Evolutionary conservation across 1,140 invertebrate genomes (phyloP).

Genomic region (Pogonus chalceus): DNA sequence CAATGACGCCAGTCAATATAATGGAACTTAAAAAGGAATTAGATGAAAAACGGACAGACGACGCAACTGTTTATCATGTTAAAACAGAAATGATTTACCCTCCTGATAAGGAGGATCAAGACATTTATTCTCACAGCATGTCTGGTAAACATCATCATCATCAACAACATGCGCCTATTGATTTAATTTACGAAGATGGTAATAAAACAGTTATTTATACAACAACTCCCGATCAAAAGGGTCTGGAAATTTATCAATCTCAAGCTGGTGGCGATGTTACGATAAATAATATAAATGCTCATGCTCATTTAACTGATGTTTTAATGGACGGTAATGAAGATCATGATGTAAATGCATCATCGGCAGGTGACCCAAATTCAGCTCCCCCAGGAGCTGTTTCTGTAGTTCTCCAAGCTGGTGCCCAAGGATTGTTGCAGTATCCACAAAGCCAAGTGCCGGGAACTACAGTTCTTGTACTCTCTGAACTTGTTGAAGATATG

Average conservation of each 20-base stretch:
- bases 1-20: constrained; percentile 63
- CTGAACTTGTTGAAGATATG: constrained; percentile 40
- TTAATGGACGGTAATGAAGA: constrained; percentile 37
- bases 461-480: constrained; percentile 43
- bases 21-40: constrained; percentile 49
- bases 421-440: constrained; percentile 32
- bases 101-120: constrained; percentile 42
- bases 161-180: constrained; percentile 59
- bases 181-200: constrained; percentile 70
- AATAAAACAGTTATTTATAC: constrained; percentile 74
- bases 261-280: constrained; percentile 38
- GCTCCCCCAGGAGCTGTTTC: constrained; percentile 36
- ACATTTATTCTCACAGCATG: constrained; percentile 46
- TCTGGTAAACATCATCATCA: constrained; percentile 54
- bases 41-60: constrained; percentile 40
- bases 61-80: constrained; percentile 46
- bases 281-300: constrained; percentile 35
- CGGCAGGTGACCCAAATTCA: constrained; percentile 28
- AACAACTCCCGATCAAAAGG: constrained; percentile 45
- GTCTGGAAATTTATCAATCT: constrained; percentile 38
- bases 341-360: constrained; percentile 19
- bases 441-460: constrained; percentile 30
- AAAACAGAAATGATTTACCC: constrained; percentile 40
- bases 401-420: constrained; percentile 31
- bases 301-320: constrained; percentile 38